Base-by-base conservation (phyloP, 2,888 invertebrate genomes). In the Caenorhabditis imperialis region DNA sequence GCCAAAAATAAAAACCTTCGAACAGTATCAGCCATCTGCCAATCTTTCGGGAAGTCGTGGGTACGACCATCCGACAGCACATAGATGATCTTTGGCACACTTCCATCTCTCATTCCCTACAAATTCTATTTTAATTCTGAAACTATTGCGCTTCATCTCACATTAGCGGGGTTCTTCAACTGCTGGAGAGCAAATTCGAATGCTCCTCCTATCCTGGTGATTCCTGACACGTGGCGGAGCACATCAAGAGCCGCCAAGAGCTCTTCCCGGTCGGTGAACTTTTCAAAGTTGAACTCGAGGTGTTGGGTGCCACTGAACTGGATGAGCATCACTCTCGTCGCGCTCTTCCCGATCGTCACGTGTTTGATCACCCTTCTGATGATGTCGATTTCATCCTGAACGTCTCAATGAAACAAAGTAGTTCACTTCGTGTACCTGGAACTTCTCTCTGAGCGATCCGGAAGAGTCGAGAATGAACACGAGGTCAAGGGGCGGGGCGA, bases 241-340 rank as follows among this genome's bases (percentile, higher is more conserved):
- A 83, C 85, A 54, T 81, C 81, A 14, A 86, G 51, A 3, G 85
- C 86, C 1, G 74, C 77, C 14, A 85, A 72, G 0, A 86, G 50
- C 40, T 85, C 83, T 10, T 85, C 85, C 8, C 86, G 75, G 27
- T 81, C 74, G 1, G 77, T 77, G 77, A 85, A 86, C 45, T 81
- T 80, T 53, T 81, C 78, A 75, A 86, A 86, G 75, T 85, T 84
- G 71, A 86, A 86, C 45, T 86, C 86, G 47, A 86, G 74, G 54
- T 85, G 86, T 61, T 85, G 85, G 10, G 85, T 84, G n/a, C 86
- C 86, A 77, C 84, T 84, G 81, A 86, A 87, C 70, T 87, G 87
- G 10, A 87, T 81, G 7, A 87, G 71, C 81, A 85, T 84, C 23
- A 87, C 85, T 16, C 87, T 67, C 0, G 87, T 87, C 12, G 85